Evolutionary conservation across 1,140 invertebrate genomes (phyloP).

Genomic region (Monochamus saltuarius): DNA sequence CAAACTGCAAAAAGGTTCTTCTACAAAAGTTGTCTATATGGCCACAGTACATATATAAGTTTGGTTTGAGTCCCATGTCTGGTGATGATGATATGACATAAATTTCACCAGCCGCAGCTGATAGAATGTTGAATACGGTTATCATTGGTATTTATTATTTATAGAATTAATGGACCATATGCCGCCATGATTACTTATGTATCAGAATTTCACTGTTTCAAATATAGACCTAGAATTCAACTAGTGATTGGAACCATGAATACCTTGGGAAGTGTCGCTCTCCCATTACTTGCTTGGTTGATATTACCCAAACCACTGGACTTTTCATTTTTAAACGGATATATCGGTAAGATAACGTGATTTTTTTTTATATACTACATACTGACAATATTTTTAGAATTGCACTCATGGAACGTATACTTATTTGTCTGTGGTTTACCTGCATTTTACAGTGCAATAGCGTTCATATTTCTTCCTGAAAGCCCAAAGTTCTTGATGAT

Average conservation of each 20-base stretch:
- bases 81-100: too few relatives aligned
- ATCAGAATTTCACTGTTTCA: conserved; percentile 66
- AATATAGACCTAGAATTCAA: conserved; percentile 63
- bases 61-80: too few relatives aligned
- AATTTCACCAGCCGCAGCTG: too few relatives aligned
- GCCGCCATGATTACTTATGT: conserved; percentile 68
- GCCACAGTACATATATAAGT: too few relatives aligned
- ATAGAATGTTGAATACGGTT: too few relatives aligned
- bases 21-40: too few relatives aligned
- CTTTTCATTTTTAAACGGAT: conserved; percentile 15
- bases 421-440: conserved; percentile 67
- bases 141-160: conserved; percentile 29
- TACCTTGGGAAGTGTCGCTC: conserved; percentile 44
- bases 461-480: conserved; percentile 64
- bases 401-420: conserved; percentile 76
- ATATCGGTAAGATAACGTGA: too few relatives aligned
- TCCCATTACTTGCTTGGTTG: conserved; percentile 34
- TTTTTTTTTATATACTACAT: too few relatives aligned
- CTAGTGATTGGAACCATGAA: conserved; percentile 64
- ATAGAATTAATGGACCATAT: conserved; percentile 72
- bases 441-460: conserved; percentile 62
- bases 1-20: too few relatives aligned
- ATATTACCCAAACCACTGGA: conserved; percentile 32
- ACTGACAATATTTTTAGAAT: conserved; percentile 41
- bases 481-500: conserved; percentile 82